Evolutionary conservation across 2,888 invertebrate genomes (phyloP).

Genomic region (Campoplex capitator): DNA sequence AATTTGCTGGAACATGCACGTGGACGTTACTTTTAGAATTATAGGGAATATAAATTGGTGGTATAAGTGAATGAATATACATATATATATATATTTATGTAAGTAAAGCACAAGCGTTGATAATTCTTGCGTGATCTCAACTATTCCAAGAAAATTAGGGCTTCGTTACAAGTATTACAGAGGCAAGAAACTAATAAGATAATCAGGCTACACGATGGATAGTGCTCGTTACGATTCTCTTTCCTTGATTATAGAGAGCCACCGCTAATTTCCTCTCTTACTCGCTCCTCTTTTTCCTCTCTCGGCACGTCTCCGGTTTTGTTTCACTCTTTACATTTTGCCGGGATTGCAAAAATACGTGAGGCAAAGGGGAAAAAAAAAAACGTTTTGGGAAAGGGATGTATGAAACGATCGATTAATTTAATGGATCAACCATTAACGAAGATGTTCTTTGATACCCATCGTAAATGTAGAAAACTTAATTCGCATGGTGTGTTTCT

Average conservation of each 20-base stretch:
- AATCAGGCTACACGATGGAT: slow-evolving; percentile 40
- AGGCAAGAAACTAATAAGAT: slow-evolving; percentile 60
- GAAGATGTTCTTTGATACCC: background rate
- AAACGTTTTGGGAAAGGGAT: background rate
- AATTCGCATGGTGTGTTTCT: too few species aligned
- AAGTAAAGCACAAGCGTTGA: background rate
- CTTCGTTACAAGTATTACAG: slow-evolving; percentile 56
- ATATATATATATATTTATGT: background rate
- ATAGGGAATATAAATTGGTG: background rate
- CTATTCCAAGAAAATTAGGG: slow-evolving; percentile 49
- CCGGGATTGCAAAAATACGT: background rate
- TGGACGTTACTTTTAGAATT: slow-evolving; percentile 33
- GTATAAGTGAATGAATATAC: background rate
- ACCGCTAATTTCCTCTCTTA: slow-evolving; percentile 30
- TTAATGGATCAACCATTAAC: background rate
- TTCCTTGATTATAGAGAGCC: slow-evolving; percentile 53
- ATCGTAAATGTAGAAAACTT: background rate
- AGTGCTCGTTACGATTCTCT: slow-evolving; percentile 47
- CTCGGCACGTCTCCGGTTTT: slow-evolving; percentile 23
- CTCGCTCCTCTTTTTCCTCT: slow-evolving; percentile 10
- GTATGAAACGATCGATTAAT: slow-evolving; percentile 26
- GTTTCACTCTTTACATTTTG: slow-evolving; percentile 1
- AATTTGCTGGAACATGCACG: slow-evolving; percentile 28
- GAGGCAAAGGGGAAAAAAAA: background rate
- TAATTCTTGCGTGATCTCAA: slow-evolving; percentile 35